Base-by-base conservation (phyloP, 2,888 invertebrate genomes). In the Chromoteleia sp. region DNA sequence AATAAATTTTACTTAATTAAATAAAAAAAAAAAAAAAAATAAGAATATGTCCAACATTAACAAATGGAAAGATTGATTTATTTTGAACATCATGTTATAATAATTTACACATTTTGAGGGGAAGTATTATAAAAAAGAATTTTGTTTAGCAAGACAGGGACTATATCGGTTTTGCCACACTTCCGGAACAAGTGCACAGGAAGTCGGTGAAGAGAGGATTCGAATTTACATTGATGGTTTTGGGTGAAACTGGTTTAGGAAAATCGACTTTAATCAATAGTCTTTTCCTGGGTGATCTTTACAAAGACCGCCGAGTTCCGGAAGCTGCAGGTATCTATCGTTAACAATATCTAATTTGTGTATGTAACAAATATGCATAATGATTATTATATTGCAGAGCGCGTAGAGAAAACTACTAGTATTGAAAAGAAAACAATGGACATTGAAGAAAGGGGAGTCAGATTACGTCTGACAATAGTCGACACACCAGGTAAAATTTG, bases 121-220 rank as follows among this genome's bases (percentile, higher is more conserved):
- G 29, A 36, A 48, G 39, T 36, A 33, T 75, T 59, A 56, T 48
- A 56, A 68, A 59, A 50, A 52, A 19, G 17, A 36, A 17, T 61
- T 67, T 77, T 78, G 65, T 78, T 78, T 65, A 87, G 86, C 83
- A 86, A 88, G 88, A 88, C 87, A 87, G 88, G 90, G 91, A 91
- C 86, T 97, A 97, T 92, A 97, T 98, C 88, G 98, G 98, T 76
- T 98, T 98, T 92, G 98, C 98, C 84, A 98, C 98, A 71, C 93
- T 98, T 80, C 98, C 98, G 17, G 98, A 98, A 92, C 98, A 98
- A 93, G 97, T 98, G 68, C 98, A 98, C 92, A 94, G 98, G 85
- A 98, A 98, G 93, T 98, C 98, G 0, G 98, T 98, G 63, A 98
- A 98, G 92, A 94, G 97, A 87, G 98, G 98, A 68, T 98, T 98